Conservation (phyloP, 2,888 invertebrate genomes). For the Eupelmus urozonus region DNA sequence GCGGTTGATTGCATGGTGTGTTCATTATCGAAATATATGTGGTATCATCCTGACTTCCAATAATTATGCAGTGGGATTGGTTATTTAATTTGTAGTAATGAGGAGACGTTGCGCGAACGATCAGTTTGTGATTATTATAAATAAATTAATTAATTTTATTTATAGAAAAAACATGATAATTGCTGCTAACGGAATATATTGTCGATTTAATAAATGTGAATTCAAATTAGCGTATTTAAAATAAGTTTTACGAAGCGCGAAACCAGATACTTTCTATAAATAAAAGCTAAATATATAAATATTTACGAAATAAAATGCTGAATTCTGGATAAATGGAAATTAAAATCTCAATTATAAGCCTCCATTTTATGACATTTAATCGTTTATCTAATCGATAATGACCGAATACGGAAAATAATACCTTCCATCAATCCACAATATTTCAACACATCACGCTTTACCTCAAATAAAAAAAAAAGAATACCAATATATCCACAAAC, state of each 20-base stretch:
- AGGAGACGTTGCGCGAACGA: background rate
- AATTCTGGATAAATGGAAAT: no score
- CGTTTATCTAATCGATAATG: no score
- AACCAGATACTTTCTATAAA: background rate
- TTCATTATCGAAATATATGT: constrained; percentile 2
- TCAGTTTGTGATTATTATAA: no score
- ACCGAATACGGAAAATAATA: no score
- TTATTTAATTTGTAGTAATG: background rate
- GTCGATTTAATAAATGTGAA: background rate
- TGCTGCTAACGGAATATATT: background rate
- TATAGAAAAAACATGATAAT: background rate
- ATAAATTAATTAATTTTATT: background rate
- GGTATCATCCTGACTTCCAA: constrained; percentile 4
- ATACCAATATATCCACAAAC: no score
- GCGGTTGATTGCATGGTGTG: background rate
- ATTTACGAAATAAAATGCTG: no score
- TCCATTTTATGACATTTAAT: no score
- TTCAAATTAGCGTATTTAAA: background rate
- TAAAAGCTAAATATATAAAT: no score
- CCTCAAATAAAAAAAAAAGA: no score
- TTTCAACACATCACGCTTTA: no score
- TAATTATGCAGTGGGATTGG: background rate
- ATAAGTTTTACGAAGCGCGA: background rate
- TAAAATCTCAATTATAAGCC: no score
- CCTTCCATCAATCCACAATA: no score